These are phyloP conservation scores for Rhea americana DNA, from an alignment of 2,113 vertebrate genomes.

Conservation along the genomic window DNA sequence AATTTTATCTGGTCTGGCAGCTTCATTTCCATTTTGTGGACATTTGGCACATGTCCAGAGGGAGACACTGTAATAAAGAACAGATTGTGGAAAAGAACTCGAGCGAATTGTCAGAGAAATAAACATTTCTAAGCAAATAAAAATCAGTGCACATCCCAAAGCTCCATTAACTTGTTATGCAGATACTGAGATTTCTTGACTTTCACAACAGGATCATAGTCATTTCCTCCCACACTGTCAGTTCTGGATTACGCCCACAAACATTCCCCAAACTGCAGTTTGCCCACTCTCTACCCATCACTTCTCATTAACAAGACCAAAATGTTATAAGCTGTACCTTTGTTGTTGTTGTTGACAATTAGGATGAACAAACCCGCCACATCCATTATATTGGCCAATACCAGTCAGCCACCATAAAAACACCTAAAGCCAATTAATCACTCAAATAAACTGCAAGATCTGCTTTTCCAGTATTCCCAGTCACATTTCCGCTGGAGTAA, in stretches of 20 bases:
- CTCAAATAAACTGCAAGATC: constrained; percentile 27
- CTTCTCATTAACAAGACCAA: constrained; percentile 48
- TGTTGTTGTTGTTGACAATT: neutral
- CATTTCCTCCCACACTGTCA: constrained; percentile 44
- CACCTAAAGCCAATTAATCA: constrained; percentile 13
- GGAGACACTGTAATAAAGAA: constrained; percentile 52
- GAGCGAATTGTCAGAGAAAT: constrained; percentile 59
- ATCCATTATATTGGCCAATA: constrained; percentile 30
- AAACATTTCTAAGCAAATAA: constrained; percentile 63
- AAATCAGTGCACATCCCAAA: constrained; percentile 50
- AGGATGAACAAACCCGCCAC: constrained; percentile 33
- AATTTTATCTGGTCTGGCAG: constrained; percentile 61
- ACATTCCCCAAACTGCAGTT: constrained; percentile 5
- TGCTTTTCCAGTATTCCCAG: constrained; percentile 7
- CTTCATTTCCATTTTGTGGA: constrained; percentile 66
- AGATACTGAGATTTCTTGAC: constrained; percentile 28
- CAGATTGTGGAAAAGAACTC: constrained; percentile 57
- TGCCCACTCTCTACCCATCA: neutral
- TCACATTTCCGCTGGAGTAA: neutral
- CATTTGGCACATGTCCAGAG: constrained; percentile 57
- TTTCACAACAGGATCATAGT: constrained; percentile 39
- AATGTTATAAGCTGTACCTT: constrained; percentile 44
- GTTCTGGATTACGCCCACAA: constrained; percentile 32
- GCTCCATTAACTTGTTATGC: constrained; percentile 47
- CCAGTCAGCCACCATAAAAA: constrained; percentile 20